phyloP scores from a whole-genome alignment of 2,888 invertebrate genomes.

The Lasiommata megera region DNA sequence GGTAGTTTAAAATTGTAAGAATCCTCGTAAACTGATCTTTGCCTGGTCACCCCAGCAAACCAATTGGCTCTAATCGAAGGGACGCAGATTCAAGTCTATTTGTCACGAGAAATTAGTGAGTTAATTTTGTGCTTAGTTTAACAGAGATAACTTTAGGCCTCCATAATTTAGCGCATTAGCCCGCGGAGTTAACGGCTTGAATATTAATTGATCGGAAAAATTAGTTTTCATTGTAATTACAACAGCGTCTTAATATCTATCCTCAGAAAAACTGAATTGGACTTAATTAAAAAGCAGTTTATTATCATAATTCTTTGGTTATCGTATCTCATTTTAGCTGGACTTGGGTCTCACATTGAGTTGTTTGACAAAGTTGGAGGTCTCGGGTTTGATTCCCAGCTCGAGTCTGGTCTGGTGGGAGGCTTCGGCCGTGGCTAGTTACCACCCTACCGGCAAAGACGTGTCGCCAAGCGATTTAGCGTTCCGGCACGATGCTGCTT shows the following conservation, averaged over 20 bases:
- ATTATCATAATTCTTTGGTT: background rate
- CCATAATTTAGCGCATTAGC: constrained; percentile 25
- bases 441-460: too few species aligned
- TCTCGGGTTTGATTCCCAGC: too few species aligned
- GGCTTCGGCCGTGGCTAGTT: too few species aligned
- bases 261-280: background rate
- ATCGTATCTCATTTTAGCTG: too few species aligned
- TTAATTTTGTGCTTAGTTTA: constrained; percentile 49
- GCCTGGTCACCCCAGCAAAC: constrained; percentile 23
- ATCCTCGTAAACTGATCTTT: too few species aligned
- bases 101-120: constrained; percentile 40
- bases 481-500: too few species aligned
- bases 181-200: constrained; percentile 8
- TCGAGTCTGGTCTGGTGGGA: too few species aligned
- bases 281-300: background rate
- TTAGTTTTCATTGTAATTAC: background rate
- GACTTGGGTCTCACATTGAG: too few species aligned
- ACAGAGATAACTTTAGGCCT: constrained; percentile 34
- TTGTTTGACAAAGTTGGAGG: too few species aligned
- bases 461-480: too few species aligned
- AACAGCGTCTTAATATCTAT: background rate
- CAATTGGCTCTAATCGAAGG: constrained; percentile 46
- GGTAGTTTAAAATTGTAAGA: too few species aligned
- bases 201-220: constrained; percentile 23
- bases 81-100: constrained; percentile 40